A percentile compares a stretch with the other conserved stretches of the same genome.
Evolutionary conservation across 2,113 vertebrate species (phyloP).

Genomic region (Heterotilapia buettikoferi): DNA sequence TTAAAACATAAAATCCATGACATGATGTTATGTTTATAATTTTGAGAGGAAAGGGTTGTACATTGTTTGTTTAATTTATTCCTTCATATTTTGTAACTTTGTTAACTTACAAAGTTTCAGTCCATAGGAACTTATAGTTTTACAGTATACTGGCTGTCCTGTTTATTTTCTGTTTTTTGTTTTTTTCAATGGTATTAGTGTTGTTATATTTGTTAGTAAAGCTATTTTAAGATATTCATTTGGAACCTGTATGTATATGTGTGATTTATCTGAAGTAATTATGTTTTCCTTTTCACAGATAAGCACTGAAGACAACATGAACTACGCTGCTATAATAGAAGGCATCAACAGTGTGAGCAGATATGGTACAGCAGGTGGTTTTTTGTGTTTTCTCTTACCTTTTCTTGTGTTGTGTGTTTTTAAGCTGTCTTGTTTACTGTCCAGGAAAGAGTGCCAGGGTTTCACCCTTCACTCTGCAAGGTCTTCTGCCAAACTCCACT

Average conservation of each 20-base stretch:
- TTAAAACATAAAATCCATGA: neutral
- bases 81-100: neutral
- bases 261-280: neutral
- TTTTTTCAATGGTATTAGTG: neutral
- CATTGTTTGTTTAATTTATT: neutral
- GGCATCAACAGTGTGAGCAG: conserved; percentile 86
- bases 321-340: conserved; percentile 82
- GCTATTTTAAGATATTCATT: neutral
- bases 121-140: neutral
- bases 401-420: neutral
- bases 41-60: neutral
- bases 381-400: neutral
- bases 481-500: conserved; percentile 86
- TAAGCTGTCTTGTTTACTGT: neutral
- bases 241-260: neutral
- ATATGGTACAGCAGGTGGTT: conserved; percentile 75
- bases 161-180: neutral
- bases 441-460: conserved; percentile 82
- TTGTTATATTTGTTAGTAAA: neutral
- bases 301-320: conserved; percentile 80
- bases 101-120: neutral
- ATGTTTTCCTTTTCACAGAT: conserved; percentile 69
- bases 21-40: neutral
- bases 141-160: neutral
- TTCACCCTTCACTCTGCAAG: conserved; percentile 77